Percentiles rank a stretch among this genome's conserved stretches.
phyloP scores from a whole-genome alignment of 1,140 invertebrate species.

The Sitophilus oryzae region DNA sequence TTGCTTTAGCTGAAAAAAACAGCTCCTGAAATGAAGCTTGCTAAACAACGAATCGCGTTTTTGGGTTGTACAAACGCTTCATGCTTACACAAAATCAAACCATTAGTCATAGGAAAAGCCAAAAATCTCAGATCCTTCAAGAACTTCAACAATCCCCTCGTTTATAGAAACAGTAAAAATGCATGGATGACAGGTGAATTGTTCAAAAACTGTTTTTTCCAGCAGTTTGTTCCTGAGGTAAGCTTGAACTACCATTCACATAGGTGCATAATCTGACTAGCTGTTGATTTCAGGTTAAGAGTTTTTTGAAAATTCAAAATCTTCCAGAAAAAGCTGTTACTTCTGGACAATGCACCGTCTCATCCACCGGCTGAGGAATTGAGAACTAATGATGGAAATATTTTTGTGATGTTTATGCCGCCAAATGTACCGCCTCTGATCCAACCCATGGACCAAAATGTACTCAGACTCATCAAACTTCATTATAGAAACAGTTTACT shows the following conservation, averaged over 20 bases:
- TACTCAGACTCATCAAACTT: slow-evolving; percentile 2
- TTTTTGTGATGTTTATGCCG: slow-evolving; percentile 5
- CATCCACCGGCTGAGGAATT: background rate
- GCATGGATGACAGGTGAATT: slow-evolving; percentile 39
- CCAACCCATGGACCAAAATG: background rate
- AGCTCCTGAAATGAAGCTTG: slow-evolving; percentile 21
- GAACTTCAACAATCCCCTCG: slow-evolving; percentile 24
- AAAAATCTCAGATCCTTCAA: slow-evolving; percentile 32
- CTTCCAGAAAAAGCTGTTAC: background rate
- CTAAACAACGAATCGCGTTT: no score
- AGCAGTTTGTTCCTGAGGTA: slow-evolving; percentile 36
- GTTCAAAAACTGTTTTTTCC: slow-evolving; percentile 39
- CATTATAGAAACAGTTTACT: slow-evolving; percentile 28
- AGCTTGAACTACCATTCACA: background rate
- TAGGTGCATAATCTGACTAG: no score
- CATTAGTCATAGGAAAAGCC: slow-evolving; percentile 32
- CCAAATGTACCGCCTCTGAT: slow-evolving; percentile 6
- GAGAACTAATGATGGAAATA: background rate
- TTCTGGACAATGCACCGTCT: background rate
- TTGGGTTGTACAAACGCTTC: slow-evolving; percentile 30
- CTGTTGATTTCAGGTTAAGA: background rate
- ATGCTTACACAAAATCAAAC: slow-evolving; percentile 22
- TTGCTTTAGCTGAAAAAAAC: slow-evolving; percentile 21
- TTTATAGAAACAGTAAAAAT: slow-evolving; percentile 28
- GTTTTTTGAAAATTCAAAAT: background rate